Conservation (phyloP, 2,113 vertebrate genomes). For the Antigone vipio region DNA sequence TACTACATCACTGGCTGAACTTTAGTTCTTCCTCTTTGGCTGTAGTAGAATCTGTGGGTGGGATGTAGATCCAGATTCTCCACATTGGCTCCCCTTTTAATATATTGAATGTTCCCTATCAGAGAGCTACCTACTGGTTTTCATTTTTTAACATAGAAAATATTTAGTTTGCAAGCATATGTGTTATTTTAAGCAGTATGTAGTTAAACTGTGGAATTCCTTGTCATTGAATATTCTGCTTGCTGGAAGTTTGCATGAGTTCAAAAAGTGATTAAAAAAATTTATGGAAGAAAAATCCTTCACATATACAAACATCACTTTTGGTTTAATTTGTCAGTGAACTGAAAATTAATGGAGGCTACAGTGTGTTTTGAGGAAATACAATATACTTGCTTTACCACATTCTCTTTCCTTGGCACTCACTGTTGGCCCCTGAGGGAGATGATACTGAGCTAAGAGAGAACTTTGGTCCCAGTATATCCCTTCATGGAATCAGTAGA, state of each 20-base stretch:
- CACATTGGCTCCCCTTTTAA: not conserved
- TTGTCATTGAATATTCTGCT: not conserved
- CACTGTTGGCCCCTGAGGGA: not conserved
- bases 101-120: not conserved
- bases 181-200: not conserved
- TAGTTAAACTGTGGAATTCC: not conserved
- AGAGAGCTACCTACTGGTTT: not conserved
- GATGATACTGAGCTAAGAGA: not conserved
- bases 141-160: not conserved
- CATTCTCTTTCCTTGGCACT: not conserved
- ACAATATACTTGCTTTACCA: not conserved
- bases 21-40: not conserved
- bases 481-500: not conserved
- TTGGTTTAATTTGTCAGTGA: not conserved
- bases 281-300: not conserved
- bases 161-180: not conserved
- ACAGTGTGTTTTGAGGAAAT: not conserved
- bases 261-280: not conserved
- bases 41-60: not conserved
- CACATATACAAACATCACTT: no score
- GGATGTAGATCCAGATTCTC: not conserved
- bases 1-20: fast-evolving
- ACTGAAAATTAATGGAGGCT: not conserved
- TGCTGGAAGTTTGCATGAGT: not conserved
- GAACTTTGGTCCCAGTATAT: not conserved